Percentiles rank a stretch among this genome's conserved stretches.
Conservation (phyloP, 2,888 invertebrate species). For the Operophtera brumata region DNA sequence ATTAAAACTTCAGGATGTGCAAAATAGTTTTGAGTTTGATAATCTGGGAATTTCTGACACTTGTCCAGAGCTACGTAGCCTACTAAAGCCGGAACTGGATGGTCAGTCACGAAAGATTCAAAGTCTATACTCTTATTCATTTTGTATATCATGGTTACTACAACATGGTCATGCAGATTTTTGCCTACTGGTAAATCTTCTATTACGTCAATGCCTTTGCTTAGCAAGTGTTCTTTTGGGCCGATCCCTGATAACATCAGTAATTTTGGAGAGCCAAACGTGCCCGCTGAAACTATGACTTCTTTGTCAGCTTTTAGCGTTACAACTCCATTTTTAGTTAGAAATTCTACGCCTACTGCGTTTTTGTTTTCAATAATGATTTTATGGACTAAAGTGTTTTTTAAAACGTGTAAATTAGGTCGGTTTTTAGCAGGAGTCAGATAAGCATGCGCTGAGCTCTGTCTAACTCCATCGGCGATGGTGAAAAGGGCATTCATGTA, state of each 20-base stretch:
- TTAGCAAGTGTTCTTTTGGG: neutral
- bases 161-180: neutral
- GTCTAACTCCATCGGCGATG: neutral
- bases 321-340: neutral
- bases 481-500: neutral
- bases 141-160: neutral
- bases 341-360: neutral
- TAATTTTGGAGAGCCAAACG: neutral
- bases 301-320: neutral
- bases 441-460: neutral
- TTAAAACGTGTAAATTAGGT: neutral
- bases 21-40: neutral
- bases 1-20: neutral
- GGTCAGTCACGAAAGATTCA: neutral
- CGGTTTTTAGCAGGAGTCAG: neutral
- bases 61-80: neutral
- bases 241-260: neutral
- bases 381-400: neutral
- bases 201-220: neutral
- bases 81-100: neutral
- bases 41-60: neutral
- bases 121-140: neutral
- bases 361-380: neutral
- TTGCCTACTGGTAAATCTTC: neutral
- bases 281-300: neutral